Percentiles rank a stretch among this genome's conserved stretches.
Conservation (phyloP, 2,888 invertebrate genomes). For the Volucella inanis region DNA sequence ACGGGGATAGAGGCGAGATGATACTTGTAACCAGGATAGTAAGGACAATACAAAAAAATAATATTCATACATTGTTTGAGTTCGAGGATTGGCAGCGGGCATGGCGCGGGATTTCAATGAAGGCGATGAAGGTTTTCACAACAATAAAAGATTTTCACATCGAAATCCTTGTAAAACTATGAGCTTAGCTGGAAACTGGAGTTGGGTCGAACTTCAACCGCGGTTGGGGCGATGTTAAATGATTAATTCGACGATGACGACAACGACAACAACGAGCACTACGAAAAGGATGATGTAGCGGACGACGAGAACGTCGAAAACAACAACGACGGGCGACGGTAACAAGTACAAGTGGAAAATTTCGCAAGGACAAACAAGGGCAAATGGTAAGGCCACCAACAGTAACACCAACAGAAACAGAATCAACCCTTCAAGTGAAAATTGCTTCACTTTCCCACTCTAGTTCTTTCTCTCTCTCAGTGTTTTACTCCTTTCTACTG, state of each 20-base stretch:
- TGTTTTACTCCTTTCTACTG: constrained; percentile 26
- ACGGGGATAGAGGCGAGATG: constrained; percentile 7
- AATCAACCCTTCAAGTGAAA: constrained; percentile 46
- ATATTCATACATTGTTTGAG: constrained; percentile 69
- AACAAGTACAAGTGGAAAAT: constrained; percentile 32
- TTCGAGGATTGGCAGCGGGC: constrained; percentile 1
- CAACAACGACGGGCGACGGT: too few relatives aligned
- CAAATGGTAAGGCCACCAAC: constrained; percentile 27
- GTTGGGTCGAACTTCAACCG: not conserved
- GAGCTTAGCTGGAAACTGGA: constrained; percentile 43
- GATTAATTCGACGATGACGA: constrained; percentile 64
- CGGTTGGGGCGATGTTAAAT: constrained; percentile 49
- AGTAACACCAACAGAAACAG: constrained; percentile 27
- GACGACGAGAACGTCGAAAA: too few relatives aligned
- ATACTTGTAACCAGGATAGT: not conserved
- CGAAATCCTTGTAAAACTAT: constrained; percentile 67
- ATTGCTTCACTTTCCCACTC: constrained; percentile 48
- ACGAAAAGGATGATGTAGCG: not conserved
- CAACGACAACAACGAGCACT: not conserved
- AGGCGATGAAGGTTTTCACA: constrained; percentile 41
- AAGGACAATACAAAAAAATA: constrained; percentile 65
- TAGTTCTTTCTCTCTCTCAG: constrained; percentile 13
- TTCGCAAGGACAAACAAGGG: constrained; percentile 69
- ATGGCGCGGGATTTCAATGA: not conserved
- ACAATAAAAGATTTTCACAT: constrained; percentile 67